Percentiles rank a stretch among this genome's conserved stretches.
Evolutionary conservation across 2,888 invertebrate species (phyloP).

Genomic region (Ypsolopha scabrella): DNA sequence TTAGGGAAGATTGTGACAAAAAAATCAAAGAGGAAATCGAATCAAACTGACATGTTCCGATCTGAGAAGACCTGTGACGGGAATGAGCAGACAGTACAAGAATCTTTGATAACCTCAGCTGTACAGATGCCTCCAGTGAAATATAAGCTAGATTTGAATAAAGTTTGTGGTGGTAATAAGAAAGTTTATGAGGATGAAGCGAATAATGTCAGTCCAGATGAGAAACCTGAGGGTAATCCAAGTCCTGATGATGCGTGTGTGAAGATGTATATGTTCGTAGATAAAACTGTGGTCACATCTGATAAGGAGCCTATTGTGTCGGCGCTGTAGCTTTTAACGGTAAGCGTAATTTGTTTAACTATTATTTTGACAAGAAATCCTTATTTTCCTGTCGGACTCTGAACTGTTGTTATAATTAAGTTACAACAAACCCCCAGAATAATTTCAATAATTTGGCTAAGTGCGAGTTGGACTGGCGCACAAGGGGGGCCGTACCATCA

Average conservation of each 20-base stretch:
- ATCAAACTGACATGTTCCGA: conserved; percentile 56
- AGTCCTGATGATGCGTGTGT: conserved; percentile 60
- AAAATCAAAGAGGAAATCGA: conserved; percentile 45
- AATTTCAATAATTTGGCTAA: too few species aligned
- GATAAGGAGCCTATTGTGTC: conserved; percentile 63
- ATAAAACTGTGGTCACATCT: conserved; percentile 48
- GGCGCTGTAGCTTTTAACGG: conserved; percentile 42
- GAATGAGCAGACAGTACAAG: conserved; percentile 55
- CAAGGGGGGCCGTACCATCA: too few species aligned
- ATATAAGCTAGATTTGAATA: conserved; percentile 42
- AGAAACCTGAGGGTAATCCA: conserved; percentile 49
- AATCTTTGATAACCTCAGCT: conserved; percentile 54
- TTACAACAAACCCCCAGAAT: too few species aligned
- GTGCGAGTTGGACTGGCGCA: too few species aligned
- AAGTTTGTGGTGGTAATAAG: conserved; percentile 35
- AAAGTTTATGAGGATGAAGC: conserved; percentile 40
- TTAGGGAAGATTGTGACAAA: conserved; percentile 61
- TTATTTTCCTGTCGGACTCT: not conserved
- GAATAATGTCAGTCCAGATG: conserved; percentile 58
- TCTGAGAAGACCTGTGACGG: conserved; percentile 63
- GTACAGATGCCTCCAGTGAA: conserved; percentile 54
- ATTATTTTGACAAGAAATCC: not conserved
- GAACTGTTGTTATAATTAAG: too few species aligned
- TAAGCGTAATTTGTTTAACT: conserved; percentile 28
- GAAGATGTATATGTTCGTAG: conserved; percentile 63